A percentile compares a stretch with the other conserved stretches of the same genome.
These are phyloP conservation scores for Melanotaenia parkinsoni DNA, from an alignment of 2,797 vertebrate genomes.

Conservation along the genomic window DNA sequence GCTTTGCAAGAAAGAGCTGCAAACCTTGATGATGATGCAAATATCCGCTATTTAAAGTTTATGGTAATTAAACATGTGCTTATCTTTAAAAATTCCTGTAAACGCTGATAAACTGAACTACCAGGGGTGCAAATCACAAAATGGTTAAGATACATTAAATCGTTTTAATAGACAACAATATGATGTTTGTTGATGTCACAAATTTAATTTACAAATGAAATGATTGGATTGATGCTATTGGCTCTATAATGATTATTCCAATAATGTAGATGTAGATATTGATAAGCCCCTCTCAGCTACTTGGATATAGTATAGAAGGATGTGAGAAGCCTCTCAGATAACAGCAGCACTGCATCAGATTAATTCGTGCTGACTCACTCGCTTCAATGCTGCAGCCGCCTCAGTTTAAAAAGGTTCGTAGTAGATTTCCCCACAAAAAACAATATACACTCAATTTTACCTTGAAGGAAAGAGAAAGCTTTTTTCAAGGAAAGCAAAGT, in stretches of 20 bases:
- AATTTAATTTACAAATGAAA: too few species aligned
- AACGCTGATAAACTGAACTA: too few species aligned
- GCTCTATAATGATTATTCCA: too few species aligned
- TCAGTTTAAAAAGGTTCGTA: background rate
- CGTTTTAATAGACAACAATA: too few species aligned
- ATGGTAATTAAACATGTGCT: background rate
- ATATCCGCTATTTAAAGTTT: background rate
- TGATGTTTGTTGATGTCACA: too few species aligned
- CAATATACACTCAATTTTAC: background rate
- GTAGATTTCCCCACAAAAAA: background rate
- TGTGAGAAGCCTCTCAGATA: background rate
- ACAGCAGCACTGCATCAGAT: background rate
- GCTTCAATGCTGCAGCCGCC: background rate
- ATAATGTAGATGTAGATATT: too few species aligned
- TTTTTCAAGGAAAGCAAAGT: constrained; percentile 5
- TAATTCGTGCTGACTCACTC: background rate
- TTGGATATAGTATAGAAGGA: background rate
- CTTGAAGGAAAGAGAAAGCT: constrained; percentile 3
- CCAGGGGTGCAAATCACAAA: too few species aligned
- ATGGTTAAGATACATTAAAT: too few species aligned
- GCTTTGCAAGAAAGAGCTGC: background rate
- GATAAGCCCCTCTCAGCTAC: too few species aligned
- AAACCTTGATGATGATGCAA: background rate
- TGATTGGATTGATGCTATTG: too few species aligned
- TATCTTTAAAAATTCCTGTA: background rate